Evolutionary conservation across 1,140 invertebrate species (phyloP).

Genomic region (Brachionus koreanus): DNA sequence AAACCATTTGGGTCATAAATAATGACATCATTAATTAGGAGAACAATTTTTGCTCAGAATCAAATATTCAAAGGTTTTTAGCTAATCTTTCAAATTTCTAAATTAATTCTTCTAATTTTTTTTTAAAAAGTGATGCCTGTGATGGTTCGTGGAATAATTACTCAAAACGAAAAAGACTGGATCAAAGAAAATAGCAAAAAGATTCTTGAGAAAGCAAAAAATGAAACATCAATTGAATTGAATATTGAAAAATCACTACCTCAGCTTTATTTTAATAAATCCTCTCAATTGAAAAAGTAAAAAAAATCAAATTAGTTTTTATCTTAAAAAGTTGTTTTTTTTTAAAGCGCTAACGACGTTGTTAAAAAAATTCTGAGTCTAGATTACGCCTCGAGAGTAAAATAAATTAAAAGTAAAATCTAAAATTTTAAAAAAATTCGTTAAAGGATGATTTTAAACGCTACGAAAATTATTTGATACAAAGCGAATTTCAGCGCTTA

Average conservation of each 20-base stretch:
- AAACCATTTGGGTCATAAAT: too few relatives aligned
- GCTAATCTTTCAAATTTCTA: neutral
- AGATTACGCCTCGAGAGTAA: neutral
- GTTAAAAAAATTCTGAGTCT: constrained; percentile 21
- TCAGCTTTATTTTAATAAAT: constrained; percentile 17
- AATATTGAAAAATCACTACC: neutral
- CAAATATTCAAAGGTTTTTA: too few relatives aligned
- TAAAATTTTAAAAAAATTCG: neutral
- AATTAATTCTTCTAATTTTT: neutral
- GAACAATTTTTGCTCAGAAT: too few relatives aligned
- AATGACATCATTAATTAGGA: too few relatives aligned
- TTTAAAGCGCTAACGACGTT: constrained; percentile 4
- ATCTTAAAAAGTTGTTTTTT: neutral
- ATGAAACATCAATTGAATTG: neutral
- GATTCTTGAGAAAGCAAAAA: neutral
- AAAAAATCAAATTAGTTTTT: too few relatives aligned
- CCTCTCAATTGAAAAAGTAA: neutral
- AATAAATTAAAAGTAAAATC: neutral
- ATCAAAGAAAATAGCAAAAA: constrained; percentile 13
- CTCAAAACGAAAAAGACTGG: constrained; percentile 28
- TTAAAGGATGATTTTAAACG: constrained; percentile 22
- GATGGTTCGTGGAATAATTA: neutral
- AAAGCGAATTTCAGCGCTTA: neutral
- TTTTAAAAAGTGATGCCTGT: neutral
- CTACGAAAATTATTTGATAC: constrained; percentile 2